phyloP scores from a whole-genome alignment of 1,140 invertebrate species.

The Heliconius hermathena region DNA sequence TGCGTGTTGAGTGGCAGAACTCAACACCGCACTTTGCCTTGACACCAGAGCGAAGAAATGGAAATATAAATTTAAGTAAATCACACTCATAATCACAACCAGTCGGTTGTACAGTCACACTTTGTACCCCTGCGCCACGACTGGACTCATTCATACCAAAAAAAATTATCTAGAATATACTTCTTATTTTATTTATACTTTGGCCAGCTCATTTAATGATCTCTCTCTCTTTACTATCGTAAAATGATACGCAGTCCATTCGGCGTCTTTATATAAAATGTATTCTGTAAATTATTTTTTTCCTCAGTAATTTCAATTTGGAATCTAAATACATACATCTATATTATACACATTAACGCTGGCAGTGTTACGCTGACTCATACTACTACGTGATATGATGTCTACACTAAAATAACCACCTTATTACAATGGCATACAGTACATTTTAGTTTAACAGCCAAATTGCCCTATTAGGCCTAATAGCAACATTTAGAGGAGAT shows the following conservation, averaged over 20 bases:
- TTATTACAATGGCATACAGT: not conserved
- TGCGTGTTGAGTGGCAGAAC: no score
- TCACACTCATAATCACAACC: no score
- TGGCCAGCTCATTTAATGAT: not conserved
- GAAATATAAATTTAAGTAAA: no score
- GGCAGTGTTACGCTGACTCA: slow-evolving; percentile 53
- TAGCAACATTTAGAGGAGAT: slow-evolving; percentile 3
- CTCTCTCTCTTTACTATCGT: not conserved
- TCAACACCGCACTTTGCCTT: no score
- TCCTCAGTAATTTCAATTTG: not conserved
- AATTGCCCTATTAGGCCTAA: not conserved
- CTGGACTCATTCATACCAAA: no score
- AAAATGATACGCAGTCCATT: no score
- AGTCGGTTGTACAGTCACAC: no score
- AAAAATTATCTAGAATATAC: no score
- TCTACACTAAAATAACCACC: slow-evolving; percentile 24
- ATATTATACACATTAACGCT: slow-evolving; percentile 35
- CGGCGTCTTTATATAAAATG: no score
- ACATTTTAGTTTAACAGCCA: not conserved
- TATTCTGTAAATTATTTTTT: not conserved
- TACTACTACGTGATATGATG: slow-evolving; percentile 40
- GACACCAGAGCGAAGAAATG: no score
- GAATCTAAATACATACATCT: not conserved
- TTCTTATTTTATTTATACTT: no score
- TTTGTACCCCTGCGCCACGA: no score